Conservation (phyloP, 2,888 invertebrate species). For the Pimpla rufipes region DNA sequence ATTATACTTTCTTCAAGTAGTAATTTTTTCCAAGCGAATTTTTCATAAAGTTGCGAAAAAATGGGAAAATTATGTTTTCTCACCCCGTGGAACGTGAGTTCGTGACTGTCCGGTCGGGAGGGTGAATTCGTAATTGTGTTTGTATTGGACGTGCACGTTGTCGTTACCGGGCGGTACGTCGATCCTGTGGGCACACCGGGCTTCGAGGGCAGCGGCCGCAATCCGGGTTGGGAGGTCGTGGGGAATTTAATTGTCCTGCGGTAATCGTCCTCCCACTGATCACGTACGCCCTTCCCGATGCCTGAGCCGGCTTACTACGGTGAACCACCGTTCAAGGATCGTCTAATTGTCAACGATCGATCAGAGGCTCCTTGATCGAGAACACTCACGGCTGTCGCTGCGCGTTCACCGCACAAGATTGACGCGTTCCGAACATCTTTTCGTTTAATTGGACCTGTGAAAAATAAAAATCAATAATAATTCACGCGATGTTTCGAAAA, state of each 20-base stretch:
- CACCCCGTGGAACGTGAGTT: slow-evolving; percentile 37
- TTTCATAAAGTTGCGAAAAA: not conserved
- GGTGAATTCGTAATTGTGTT: slow-evolving; percentile 49
- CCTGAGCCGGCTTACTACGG: slow-evolving; percentile 43
- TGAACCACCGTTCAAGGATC: slow-evolving; percentile 70
- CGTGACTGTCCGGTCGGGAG: not conserved
- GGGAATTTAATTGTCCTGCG: slow-evolving; percentile 68
- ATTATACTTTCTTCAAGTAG: no score
- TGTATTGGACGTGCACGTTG: slow-evolving; percentile 37
- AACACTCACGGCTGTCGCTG: slow-evolving; percentile 53
- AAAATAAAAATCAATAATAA: not conserved
- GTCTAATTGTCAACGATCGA: slow-evolving; percentile 75
- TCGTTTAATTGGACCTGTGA: not conserved
- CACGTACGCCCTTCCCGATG: slow-evolving; percentile 50
- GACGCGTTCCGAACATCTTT: not conserved
- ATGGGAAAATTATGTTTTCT: not conserved
- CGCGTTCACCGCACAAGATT: slow-evolving; percentile 33
- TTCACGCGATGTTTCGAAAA: not conserved
- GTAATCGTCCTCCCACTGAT: slow-evolving; percentile 57
- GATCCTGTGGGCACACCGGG: slow-evolving; percentile 26
- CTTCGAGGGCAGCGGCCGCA: slow-evolving; percentile 54
- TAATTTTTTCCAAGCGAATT: not conserved
- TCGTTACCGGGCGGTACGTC: slow-evolving; percentile 29
- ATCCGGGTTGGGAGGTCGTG: slow-evolving; percentile 53
- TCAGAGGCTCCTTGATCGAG: slow-evolving; percentile 67